These are phyloP conservation scores for Habrosyne pyritoides DNA, from an alignment of 2,888 invertebrate species.

Conservation along the genomic window DNA sequence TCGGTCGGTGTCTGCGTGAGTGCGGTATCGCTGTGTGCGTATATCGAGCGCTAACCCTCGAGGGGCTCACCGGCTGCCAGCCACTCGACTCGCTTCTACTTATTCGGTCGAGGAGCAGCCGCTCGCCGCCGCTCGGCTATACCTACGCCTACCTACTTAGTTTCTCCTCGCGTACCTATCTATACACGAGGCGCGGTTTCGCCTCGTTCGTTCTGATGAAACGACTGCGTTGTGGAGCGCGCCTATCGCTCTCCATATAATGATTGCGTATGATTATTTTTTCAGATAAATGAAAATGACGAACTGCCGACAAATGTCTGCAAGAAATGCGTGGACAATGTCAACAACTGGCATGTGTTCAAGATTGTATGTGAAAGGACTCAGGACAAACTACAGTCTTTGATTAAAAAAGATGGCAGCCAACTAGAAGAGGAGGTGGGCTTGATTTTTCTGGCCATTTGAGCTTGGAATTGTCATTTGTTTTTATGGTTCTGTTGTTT, in stretches of 20 bases:
- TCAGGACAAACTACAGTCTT: slow-evolving; percentile 85
- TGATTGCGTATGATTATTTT: slow-evolving; percentile 77
- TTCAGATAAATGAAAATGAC: slow-evolving; percentile 86
- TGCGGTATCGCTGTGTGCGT: slow-evolving; percentile 74
- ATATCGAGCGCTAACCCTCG: slow-evolving; percentile 82
- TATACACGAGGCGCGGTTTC: slow-evolving; percentile 75
- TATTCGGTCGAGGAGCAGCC: slow-evolving; percentile 80
- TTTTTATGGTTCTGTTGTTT: slow-evolving; percentile 44
- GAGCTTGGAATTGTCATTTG: slow-evolving; percentile 61
- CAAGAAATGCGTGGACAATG: slow-evolving; percentile 84
- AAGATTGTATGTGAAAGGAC: slow-evolving; percentile 86
- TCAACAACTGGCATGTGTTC: slow-evolving; percentile 87
- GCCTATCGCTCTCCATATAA: slow-evolving; percentile 66
- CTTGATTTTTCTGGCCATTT: slow-evolving; percentile 57
- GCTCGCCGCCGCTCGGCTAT: slow-evolving; percentile 67
- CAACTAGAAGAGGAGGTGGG: slow-evolving; percentile 78
- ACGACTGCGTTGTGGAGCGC: slow-evolving; percentile 58
- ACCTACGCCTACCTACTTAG: slow-evolving; percentile 81
- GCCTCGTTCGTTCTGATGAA: slow-evolving; percentile 76
- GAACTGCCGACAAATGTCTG: slow-evolving; percentile 87
- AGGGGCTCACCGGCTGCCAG: slow-evolving; percentile 80
- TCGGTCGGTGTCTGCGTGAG: slow-evolving; percentile 78
- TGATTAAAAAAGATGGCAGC: slow-evolving; percentile 81
- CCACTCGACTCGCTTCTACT: slow-evolving; percentile 82
- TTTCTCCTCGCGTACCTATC: slow-evolving; percentile 78